Percentiles rank a stretch among this genome's conserved stretches.
phyloP scores from a whole-genome alignment of 2,888 invertebrate species.

The Bombylius discolor region DNA sequence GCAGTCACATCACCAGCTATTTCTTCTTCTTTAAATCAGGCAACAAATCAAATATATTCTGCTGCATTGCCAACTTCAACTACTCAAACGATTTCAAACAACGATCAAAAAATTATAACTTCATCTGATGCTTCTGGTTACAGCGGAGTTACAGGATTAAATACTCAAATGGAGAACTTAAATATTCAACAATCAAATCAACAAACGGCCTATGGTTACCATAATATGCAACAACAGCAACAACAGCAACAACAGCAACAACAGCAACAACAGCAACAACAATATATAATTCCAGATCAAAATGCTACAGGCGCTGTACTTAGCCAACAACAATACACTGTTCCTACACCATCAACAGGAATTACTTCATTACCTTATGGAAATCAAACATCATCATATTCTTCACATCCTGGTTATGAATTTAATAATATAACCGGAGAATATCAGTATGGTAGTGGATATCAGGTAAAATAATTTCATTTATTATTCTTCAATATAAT shows the following conservation, averaged over 20 bases:
- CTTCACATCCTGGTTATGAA: slow-evolving; percentile 47
- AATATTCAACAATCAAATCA: background rate
- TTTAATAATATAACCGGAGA: slow-evolving; percentile 43
- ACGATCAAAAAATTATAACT: background rate
- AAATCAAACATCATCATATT: background rate
- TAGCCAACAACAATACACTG: background rate
- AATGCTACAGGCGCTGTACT: too few species aligned
- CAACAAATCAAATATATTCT: too few species aligned
- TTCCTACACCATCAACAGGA: background rate
- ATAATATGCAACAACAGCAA: background rate
- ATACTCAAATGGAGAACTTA: slow-evolving; percentile 6
- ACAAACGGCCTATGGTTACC: background rate
- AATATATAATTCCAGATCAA: too few species aligned
- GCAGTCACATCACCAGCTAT: background rate
- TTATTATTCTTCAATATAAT: slow-evolving; percentile 5
- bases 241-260: slow-evolving; percentile 2
- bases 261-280: background rate
- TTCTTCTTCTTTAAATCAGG: too few species aligned
- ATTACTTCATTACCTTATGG: background rate
- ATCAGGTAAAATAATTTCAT: slow-evolving; percentile 37
- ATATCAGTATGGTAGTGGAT: slow-evolving; percentile 51
- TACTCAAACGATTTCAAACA: background rate
- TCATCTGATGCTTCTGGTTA: background rate
- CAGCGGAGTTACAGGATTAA: background rate
- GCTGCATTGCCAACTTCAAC: background rate